phyloP scores from a whole-genome alignment of 2,888 invertebrate species.

The Pollenia amentaria region DNA sequence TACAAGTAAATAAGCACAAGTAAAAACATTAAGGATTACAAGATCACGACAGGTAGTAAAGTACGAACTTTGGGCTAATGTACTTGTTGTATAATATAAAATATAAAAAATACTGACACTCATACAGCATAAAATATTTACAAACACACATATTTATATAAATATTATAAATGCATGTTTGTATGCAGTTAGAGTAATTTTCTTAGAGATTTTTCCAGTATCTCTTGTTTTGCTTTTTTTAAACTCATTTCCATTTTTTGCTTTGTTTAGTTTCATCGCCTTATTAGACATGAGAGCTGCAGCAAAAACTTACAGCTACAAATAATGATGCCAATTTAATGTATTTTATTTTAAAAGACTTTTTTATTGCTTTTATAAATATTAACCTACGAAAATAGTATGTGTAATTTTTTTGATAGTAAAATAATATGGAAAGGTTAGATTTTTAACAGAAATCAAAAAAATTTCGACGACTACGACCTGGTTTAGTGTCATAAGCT shows the following conservation, averaged over 20 bases:
- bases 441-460: too few species aligned
- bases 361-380: conserved; percentile 15
- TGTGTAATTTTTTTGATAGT: background rate
- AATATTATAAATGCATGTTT: conserved; percentile 44
- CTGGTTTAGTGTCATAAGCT: too few species aligned
- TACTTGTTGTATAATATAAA: conserved; percentile 59
- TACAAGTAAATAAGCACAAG: conserved; percentile 58
- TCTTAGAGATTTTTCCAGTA: conserved; percentile 17
- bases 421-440: background rate
- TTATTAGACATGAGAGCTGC: conserved; percentile 40
- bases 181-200: conserved; percentile 49
- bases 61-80: conserved; percentile 71
- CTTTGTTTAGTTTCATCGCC: conserved; percentile 59
- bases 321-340: conserved; percentile 53
- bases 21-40: conserved; percentile 68
- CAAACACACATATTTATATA: background rate
- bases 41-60: conserved; percentile 72
- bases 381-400: background rate
- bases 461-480: too few species aligned
- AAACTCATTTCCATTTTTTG: conserved; percentile 39
- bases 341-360: conserved; percentile 44
- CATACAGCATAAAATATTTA: background rate
- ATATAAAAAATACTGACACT: conserved; percentile 7
- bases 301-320: background rate
- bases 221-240: conserved; percentile 35